phyloP scores from a whole-genome alignment of 2,113 vertebrate species.

The Kryptolebias marmoratus region DNA sequence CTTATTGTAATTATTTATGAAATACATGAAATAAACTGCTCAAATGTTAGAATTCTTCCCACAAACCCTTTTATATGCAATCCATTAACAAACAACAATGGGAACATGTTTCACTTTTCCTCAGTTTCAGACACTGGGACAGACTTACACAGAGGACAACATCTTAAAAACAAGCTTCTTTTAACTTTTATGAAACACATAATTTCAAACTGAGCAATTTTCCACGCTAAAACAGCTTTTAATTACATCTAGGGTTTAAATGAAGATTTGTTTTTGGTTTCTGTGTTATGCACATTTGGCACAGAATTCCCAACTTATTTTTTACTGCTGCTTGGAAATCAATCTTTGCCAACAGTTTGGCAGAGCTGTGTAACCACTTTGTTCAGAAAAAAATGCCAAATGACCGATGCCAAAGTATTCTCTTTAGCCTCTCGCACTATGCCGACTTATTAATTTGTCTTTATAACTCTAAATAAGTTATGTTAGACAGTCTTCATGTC shows the following conservation, averaged over 20 bases:
- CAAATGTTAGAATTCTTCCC: too few species aligned
- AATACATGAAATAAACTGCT: too few species aligned
- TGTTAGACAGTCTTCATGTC: conserved; percentile 1
- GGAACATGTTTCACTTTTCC: too few species aligned
- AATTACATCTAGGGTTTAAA: background rate
- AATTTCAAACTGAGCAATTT: background rate
- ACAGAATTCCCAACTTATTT: background rate
- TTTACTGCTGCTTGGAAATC: background rate
- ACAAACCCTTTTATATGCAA: too few species aligned
- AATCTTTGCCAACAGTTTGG: background rate
- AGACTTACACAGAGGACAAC: too few species aligned
- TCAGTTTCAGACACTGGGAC: too few species aligned
- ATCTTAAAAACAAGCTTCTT: background rate
- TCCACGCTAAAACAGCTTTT: background rate
- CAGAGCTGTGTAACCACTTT: background rate
- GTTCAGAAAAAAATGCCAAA: background rate
- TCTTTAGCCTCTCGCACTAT: background rate
- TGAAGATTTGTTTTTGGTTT: background rate
- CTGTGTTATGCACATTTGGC: background rate
- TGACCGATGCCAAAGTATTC: background rate
- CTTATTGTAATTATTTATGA: too few species aligned
- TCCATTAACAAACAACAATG: too few species aligned
- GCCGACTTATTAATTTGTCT: background rate
- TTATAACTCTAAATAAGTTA: background rate
- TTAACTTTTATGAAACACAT: too few species aligned